Conservation (phyloP, 2,888 invertebrate species). For the Mactromeris polynyma region DNA sequence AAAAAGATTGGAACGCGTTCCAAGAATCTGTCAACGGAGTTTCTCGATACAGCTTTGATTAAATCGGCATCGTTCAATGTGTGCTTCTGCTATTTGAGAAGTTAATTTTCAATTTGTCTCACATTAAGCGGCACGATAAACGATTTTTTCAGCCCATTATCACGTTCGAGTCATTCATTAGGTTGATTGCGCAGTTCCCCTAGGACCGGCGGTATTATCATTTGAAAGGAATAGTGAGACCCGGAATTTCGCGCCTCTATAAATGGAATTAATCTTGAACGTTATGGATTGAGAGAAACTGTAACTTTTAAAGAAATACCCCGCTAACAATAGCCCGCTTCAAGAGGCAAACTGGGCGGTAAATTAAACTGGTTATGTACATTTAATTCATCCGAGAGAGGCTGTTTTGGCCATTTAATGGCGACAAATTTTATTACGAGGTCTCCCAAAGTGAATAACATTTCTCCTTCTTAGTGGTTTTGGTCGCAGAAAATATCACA, state of each 20-base stretch:
- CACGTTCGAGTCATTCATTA: conserved; percentile 67
- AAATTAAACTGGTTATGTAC: conserved; percentile 70
- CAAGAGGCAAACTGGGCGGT: conserved; percentile 56
- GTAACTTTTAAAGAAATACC: conserved; percentile 67
- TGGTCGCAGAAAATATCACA: conserved; percentile 5
- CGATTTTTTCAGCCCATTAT: conserved; percentile 78
- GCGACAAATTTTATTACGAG: conserved; percentile 53
- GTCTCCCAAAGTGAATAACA: conserved; percentile 51
- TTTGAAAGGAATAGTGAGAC: conserved; percentile 66
- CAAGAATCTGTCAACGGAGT: conserved; percentile 53
- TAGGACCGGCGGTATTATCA: conserved; percentile 69
- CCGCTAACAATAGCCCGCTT: conserved; percentile 59
- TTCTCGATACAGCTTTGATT: conserved; percentile 78
- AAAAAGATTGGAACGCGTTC: conserved; percentile 8
- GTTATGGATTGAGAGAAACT: conserved; percentile 65
- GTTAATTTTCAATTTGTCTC: conserved; percentile 86
- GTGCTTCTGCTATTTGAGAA: conserved; percentile 85
- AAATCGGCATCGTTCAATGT: conserved; percentile 83
- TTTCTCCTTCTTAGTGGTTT: conserved; percentile 27
- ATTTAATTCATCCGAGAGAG: conserved; percentile 68
- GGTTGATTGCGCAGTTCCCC: conserved; percentile 68
- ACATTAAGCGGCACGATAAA: conserved; percentile 83
- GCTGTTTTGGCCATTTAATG: conserved; percentile 46
- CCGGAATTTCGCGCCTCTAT: conserved; percentile 52
- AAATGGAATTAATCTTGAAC: conserved; percentile 69